phyloP scores from a whole-genome alignment of 2,797 vertebrate genomes.

The Cyprinella venusta region DNA sequence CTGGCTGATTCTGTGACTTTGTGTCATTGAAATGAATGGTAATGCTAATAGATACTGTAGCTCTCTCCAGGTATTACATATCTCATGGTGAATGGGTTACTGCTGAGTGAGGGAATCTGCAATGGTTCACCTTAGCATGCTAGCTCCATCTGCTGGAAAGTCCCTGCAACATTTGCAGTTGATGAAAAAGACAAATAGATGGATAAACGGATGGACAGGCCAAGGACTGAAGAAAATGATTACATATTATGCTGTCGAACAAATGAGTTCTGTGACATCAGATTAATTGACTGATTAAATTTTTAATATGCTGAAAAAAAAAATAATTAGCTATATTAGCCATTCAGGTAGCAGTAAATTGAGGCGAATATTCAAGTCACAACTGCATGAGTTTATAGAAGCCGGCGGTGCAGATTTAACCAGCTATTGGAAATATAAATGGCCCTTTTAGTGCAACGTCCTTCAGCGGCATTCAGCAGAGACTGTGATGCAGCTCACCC shows the following conservation, averaged over 20 bases:
- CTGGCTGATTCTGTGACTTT: background rate
- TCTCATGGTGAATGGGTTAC: constrained; percentile 55
- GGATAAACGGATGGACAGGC: background rate
- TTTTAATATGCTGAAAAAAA: background rate
- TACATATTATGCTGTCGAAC: background rate
- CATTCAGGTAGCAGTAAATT: background rate
- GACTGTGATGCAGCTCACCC: constrained; percentile 33
- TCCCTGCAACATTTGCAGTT: constrained; percentile 45
- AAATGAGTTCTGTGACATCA: constrained; percentile 6
- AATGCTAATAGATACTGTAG: background rate
- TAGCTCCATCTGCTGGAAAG: constrained; percentile 57
- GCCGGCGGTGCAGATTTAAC: background rate
- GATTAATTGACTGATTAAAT: constrained; percentile 16
- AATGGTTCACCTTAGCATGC: constrained; percentile 47
- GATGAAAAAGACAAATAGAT: background rate
- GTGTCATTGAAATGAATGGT: constrained; percentile 32
- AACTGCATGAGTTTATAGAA: background rate
- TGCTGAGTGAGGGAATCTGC: constrained; percentile 53
- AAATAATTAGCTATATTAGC: background rate
- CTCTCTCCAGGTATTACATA: background rate
- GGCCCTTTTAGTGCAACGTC: constrained; percentile 33
- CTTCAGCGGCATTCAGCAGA: constrained; percentile 45
- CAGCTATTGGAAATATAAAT: constrained; percentile 37
- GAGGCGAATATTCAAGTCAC: constrained; percentile 6
- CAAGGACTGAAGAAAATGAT: background rate